phyloP scores from a whole-genome alignment of 2,797 vertebrate species.

The Enteromius unitaeniatus region DNA sequence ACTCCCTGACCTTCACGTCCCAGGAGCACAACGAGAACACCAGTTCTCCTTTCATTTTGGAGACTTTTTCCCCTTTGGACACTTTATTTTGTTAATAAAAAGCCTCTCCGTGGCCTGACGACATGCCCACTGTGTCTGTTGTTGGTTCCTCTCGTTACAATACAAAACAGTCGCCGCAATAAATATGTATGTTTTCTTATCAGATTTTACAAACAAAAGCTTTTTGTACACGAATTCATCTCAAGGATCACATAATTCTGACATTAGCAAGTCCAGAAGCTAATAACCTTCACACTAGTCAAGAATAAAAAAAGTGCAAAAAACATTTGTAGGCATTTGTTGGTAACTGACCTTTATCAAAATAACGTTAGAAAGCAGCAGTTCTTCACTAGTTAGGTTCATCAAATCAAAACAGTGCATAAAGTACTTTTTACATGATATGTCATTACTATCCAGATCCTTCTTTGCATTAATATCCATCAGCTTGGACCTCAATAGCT shows the following conservation, averaged over 20 bases:
- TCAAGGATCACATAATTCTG: not conserved
- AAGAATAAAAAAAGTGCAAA: not conserved
- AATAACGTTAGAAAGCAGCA: not conserved
- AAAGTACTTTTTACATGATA: not conserved
- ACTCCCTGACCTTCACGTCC: no score
- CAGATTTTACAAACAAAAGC: not conserved
- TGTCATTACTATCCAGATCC: not conserved
- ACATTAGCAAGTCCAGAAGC: not conserved
- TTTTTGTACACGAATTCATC: not conserved
- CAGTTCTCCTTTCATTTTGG: no score
- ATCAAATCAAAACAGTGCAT: not conserved
- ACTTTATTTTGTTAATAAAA: no score
- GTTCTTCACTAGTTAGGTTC: not conserved
- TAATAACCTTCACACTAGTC: not conserved
- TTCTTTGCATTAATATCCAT: slow-evolving; percentile 65
- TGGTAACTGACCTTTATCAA: not conserved
- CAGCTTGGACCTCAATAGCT: slow-evolving; percentile 53
- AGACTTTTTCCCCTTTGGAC: no score
- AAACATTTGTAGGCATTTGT: not conserved
- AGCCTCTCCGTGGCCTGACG: no score
- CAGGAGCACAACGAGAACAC: no score
- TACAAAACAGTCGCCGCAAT: not conserved
- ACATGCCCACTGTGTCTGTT: no score
- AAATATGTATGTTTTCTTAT: not conserved
- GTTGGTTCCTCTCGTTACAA: no score